These are phyloP conservation scores for Chiloscyllium plagiosum DNA, from an alignment of 2,113 vertebrate genomes.

Conservation along the genomic window DNA sequence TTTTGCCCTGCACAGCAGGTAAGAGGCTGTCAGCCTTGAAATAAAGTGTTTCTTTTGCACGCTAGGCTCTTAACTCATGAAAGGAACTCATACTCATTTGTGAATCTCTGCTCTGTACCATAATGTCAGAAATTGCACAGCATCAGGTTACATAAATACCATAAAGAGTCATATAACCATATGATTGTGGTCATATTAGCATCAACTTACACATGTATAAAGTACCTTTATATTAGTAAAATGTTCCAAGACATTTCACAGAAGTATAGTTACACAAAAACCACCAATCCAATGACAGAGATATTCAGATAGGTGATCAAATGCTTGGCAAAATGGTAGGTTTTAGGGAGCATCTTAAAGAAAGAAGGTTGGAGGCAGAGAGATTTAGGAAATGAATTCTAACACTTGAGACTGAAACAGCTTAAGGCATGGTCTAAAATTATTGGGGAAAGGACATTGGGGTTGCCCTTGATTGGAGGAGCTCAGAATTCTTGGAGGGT, in stretches of 20 bases:
- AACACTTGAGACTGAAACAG: not conserved
- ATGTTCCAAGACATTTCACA: not conserved
- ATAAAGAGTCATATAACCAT: not conserved
- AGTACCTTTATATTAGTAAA: not conserved
- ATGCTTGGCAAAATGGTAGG: not conserved
- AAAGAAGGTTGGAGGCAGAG: not conserved
- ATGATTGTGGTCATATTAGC: not conserved
- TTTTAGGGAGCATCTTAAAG: not conserved
- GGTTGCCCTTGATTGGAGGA: not conserved
- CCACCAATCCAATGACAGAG: not conserved
- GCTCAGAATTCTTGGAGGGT: not conserved
- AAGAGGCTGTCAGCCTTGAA: conserved; percentile 1
- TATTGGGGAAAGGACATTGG: not conserved
- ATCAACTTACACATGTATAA: not conserved
- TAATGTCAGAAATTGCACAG: too few species aligned
- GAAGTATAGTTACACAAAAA: not conserved
- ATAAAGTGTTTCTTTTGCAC: not conserved
- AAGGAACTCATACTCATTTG: not conserved
- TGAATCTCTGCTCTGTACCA: not conserved
- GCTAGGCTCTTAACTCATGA: not conserved
- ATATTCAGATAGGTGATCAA: not conserved
- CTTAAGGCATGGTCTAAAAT: not conserved
- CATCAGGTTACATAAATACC: not conserved
- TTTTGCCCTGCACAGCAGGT: not conserved
- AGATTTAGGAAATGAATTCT: not conserved